Conservation (phyloP, 2,113 vertebrate species). For the Oncorhynchus gorbuscha region DNA sequence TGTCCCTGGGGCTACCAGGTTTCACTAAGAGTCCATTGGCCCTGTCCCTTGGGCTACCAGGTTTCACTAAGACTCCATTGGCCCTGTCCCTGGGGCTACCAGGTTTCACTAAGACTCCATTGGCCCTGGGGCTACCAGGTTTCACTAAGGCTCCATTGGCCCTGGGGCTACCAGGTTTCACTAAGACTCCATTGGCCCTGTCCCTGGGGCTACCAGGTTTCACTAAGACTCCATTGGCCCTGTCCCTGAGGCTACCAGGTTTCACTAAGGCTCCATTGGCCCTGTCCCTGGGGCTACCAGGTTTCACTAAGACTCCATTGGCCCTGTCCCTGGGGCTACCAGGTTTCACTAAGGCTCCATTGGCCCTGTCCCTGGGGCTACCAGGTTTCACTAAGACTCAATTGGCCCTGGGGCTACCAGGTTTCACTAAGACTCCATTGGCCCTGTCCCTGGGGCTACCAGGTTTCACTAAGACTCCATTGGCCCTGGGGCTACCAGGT, state of each 20-base stretch:
- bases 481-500: constrained; percentile 41
- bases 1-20: constrained; percentile 38
- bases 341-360: constrained; percentile 49
- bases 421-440: constrained; percentile 49
- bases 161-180: no score
- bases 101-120: constrained; percentile 32
- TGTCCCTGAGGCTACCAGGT: constrained; percentile 33
- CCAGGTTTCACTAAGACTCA: constrained; percentile 45
- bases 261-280: constrained; percentile 47
- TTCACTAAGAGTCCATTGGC: constrained; percentile 47
- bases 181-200: not conserved
- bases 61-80: constrained; percentile 50
- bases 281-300: constrained; percentile 25
- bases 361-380: constrained; percentile 21
- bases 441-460: constrained; percentile 24
- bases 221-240: constrained; percentile 43
- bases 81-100: constrained; percentile 28
- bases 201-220: constrained; percentile 37
- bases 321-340: constrained; percentile 24
- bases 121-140: no score
- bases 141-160: no score
- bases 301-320: constrained; percentile 49
- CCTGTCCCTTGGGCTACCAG: constrained; percentile 31
- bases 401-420: constrained; percentile 39
- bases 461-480: constrained; percentile 48